Percentiles rank a stretch among this genome's conserved stretches.
Evolutionary conservation across 2,888 invertebrate species (phyloP).

Genomic region (Synergus gifuensis): DNA sequence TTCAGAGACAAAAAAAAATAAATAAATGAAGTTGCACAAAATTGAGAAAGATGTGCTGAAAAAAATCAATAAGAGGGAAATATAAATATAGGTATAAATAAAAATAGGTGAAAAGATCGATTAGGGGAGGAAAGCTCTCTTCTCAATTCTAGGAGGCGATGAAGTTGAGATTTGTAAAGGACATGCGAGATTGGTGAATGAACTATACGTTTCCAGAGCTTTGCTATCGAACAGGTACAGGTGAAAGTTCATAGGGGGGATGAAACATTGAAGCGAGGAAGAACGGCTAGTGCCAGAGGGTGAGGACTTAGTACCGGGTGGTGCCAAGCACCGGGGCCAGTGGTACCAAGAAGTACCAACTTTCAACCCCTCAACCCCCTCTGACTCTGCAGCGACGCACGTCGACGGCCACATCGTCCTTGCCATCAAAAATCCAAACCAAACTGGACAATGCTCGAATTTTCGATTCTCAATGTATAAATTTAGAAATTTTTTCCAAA

Average conservation of each 20-base stretch:
- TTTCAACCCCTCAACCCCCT: slow-evolving; percentile 56
- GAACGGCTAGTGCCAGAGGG: slow-evolving; percentile 51
- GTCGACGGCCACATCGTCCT: slow-evolving; percentile 32
- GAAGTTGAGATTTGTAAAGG: slow-evolving; percentile 38
- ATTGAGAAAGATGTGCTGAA: neutral
- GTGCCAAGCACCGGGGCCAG: slow-evolving; percentile 68
- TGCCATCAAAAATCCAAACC: slow-evolving; percentile 14
- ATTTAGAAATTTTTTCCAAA: neutral
- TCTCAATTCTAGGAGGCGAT: slow-evolving; percentile 42
- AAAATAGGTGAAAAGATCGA: neutral
- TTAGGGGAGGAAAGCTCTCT: slow-evolving; percentile 29
- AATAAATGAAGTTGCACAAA: neutral
- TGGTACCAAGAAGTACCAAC: slow-evolving; percentile 73
- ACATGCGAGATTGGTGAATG: slow-evolving; percentile 45
- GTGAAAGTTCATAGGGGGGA: slow-evolving; percentile 51
- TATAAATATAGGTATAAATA: neutral
- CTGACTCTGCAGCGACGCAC: slow-evolving; percentile 41
- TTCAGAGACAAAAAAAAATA: neutral
- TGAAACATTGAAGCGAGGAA: slow-evolving; percentile 29
- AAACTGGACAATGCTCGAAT: neutral
- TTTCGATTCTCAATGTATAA: neutral
- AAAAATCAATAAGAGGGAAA: neutral
- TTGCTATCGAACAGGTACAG: slow-evolving; percentile 63
- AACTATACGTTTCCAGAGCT: slow-evolving; percentile 48
- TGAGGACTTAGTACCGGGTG: slow-evolving; percentile 68